These are phyloP conservation scores for Eulacestoma nigropectus DNA, from an alignment of 2,113 vertebrate species.

Conservation along the genomic window DNA sequence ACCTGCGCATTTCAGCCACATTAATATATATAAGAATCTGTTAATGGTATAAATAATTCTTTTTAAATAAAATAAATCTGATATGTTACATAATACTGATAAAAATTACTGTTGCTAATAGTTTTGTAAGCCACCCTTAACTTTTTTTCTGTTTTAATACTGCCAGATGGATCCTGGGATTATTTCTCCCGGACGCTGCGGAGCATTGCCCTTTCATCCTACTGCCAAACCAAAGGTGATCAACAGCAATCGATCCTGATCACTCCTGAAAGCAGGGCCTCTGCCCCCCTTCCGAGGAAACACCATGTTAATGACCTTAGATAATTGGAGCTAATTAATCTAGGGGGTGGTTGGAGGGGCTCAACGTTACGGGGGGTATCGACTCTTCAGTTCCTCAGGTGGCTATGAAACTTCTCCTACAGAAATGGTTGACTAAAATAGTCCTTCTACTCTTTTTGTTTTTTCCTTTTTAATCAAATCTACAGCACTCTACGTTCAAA, in stretches of 20 bases:
- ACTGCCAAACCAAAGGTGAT: background rate
- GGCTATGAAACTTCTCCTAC: slow-evolving; percentile 64
- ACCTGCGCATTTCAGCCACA: slow-evolving; percentile 82
- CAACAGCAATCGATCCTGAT: background rate
- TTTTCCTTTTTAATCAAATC: slow-evolving; percentile 55
- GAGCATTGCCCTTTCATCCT: background rate
- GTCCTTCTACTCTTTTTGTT: slow-evolving; percentile 51
- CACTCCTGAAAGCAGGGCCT: background rate
- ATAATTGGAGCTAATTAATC: background rate
- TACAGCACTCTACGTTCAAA: slow-evolving; percentile 68
- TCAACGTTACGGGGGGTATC: background rate
- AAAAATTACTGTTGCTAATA: slow-evolving; percentile 71
- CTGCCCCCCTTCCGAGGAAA: slow-evolving; percentile 15
- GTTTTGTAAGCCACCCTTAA: slow-evolving; percentile 70
- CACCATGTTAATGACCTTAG: slow-evolving; percentile 8
- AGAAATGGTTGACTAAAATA: slow-evolving; percentile 68
- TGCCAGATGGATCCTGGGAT: slow-evolving; percentile 30
- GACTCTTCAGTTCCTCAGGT: slow-evolving; percentile 42
- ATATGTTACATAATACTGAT: slow-evolving; percentile 85
- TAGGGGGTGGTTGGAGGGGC: background rate
- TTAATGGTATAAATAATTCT: slow-evolving; percentile 86
- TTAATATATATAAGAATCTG: slow-evolving; percentile 83
- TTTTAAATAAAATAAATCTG: slow-evolving; percentile 87
- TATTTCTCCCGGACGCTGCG: background rate
- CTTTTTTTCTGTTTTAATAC: slow-evolving; percentile 29